Percentiles rank a stretch among this genome's conserved stretches.
Conservation (phyloP, 2,797 vertebrate genomes). For the Urocyon cinereoargenteus region DNA sequence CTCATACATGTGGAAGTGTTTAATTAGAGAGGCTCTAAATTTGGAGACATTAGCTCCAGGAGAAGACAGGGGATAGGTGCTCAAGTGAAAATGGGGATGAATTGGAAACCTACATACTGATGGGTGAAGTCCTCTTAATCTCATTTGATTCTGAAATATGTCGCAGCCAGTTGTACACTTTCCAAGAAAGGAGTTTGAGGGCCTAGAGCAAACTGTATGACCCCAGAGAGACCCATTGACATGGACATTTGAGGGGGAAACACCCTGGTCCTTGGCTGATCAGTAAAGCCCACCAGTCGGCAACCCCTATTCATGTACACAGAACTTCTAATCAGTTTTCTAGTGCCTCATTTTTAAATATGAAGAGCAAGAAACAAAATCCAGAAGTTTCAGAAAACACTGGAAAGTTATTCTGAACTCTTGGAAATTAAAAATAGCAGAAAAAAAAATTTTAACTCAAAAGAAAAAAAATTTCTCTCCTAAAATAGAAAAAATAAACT, state of each 20-base stretch:
- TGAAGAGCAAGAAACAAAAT: conserved; percentile 32
- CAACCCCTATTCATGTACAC: not conserved
- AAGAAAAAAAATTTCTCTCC: not conserved
- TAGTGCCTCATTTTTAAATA: not conserved
- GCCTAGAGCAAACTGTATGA: not conserved
- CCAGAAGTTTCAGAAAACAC: not conserved
- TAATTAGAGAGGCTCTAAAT: not conserved
- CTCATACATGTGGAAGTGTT: not conserved
- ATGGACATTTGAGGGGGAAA: not conserved
- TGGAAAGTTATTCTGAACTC: not conserved
- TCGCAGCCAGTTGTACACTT: not conserved
- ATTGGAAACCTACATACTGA: not conserved
- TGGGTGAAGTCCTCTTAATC: not conserved
- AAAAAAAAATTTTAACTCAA: not conserved
- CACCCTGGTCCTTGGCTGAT: not conserved
- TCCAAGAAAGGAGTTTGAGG: not conserved
- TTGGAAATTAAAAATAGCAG: conserved; percentile 45
- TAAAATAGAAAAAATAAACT: not conserved
- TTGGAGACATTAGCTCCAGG: not conserved
- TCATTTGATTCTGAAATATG: not conserved
- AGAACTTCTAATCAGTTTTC: not conserved
- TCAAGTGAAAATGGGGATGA: not conserved
- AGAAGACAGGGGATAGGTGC: not conserved
- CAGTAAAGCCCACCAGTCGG: not conserved
- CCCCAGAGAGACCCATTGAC: not conserved